These are phyloP conservation scores for Liasis olivaceus DNA, from an alignment of 2,797 vertebrate species.

Conservation along the genomic window DNA sequence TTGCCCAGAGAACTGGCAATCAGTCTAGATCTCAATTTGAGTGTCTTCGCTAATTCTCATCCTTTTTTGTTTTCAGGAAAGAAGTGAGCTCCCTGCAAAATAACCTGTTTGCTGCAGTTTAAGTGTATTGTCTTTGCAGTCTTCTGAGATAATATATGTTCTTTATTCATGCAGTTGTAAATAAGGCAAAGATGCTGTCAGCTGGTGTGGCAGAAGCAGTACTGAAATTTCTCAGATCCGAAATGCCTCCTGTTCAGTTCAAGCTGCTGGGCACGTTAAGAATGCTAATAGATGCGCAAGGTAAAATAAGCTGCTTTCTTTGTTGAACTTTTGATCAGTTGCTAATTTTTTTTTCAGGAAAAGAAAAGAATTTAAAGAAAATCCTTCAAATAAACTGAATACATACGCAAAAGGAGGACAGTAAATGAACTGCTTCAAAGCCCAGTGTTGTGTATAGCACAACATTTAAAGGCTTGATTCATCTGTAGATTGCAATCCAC, in stretches of 20 bases:
- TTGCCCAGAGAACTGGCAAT: background rate
- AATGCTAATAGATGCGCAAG: slow-evolving; percentile 99
- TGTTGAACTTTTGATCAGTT: slow-evolving; percentile 47
- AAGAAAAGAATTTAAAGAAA: slow-evolving; percentile 45
- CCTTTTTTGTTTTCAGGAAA: slow-evolving; percentile 44
- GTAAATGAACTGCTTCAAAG: slow-evolving; percentile 36
- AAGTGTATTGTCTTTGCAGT: slow-evolving; percentile 33
- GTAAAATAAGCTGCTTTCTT: slow-evolving; percentile 76
- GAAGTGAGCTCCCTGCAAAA: slow-evolving; percentile 35
- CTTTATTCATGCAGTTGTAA: slow-evolving; percentile 85
- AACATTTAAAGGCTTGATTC: slow-evolving; percentile 46
- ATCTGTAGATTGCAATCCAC: slow-evolving; percentile 1
- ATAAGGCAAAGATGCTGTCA: slow-evolving; percentile 98
- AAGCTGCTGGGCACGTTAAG: slow-evolving; percentile 96
- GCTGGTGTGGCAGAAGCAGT: slow-evolving; percentile 93
- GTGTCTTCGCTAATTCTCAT: background rate
- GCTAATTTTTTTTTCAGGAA: slow-evolving; percentile 43
- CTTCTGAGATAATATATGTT: slow-evolving; percentile 54
- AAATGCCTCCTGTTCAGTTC: slow-evolving; percentile 99
- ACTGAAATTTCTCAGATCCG: slow-evolving; percentile 93
- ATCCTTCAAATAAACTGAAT: slow-evolving; percentile 45
- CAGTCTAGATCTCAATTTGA: background rate
- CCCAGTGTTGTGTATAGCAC: slow-evolving; percentile 20
- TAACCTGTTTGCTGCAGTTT: background rate
- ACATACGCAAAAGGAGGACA: slow-evolving; percentile 38